Conservation (phyloP, 1,140 invertebrate species). For the Drosophila funebris region DNA sequence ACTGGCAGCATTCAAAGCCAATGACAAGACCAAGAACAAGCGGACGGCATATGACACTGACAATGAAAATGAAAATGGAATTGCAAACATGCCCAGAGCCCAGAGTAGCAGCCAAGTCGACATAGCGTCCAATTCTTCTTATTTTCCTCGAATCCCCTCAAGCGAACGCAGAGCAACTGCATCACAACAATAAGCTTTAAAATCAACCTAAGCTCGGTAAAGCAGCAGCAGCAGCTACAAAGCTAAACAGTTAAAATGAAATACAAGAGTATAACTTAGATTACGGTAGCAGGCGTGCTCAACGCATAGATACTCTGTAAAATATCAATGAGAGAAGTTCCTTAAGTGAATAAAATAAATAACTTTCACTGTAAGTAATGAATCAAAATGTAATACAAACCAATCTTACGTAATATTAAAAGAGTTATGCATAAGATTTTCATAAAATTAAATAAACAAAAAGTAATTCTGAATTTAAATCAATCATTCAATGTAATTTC, state of each 20-base stretch:
- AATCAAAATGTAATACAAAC: too few species aligned
- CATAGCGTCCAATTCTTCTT: not conserved
- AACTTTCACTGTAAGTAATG: too few species aligned
- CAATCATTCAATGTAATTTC: too few species aligned
- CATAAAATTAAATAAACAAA: too few species aligned
- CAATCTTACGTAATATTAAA: too few species aligned
- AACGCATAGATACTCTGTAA: slow-evolving; percentile 2
- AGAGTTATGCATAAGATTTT: too few species aligned
- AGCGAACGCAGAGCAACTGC: slow-evolving; percentile 4
- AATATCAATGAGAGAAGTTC: too few species aligned
- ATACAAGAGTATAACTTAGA: slow-evolving; percentile 1
- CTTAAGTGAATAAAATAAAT: too few species aligned
- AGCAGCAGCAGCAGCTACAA: not conserved
- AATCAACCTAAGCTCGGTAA: slow-evolving; percentile 35
- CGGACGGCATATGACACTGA: slow-evolving; percentile 57
- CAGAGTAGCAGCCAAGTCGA: too few species aligned
- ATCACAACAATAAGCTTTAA: slow-evolving; percentile 36
- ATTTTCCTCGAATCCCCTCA: not conserved
- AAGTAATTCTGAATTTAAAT: too few species aligned
- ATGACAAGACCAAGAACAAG: slow-evolving; percentile 34
- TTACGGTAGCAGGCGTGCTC: not conserved
- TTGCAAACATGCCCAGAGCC: slow-evolving; percentile 50
- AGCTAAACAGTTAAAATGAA: slow-evolving; percentile 24
- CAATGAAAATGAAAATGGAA: slow-evolving; percentile 78
- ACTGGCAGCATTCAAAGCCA: slow-evolving; percentile 39